These are phyloP conservation scores for Rhadinocentrus ornatus DNA, from an alignment of 2,797 vertebrate genomes.

Conservation along the genomic window DNA sequence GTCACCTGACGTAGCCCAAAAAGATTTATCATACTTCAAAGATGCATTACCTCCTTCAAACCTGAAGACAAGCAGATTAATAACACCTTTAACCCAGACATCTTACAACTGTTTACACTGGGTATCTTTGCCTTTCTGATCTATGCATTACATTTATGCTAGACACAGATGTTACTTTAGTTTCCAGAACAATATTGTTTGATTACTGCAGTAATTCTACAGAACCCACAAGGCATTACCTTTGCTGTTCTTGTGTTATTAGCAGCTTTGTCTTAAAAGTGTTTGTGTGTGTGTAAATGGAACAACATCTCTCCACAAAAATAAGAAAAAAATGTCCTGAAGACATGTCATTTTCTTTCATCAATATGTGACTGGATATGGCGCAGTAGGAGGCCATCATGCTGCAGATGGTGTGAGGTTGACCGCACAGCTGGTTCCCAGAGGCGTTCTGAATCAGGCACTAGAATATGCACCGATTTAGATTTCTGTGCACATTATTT, in stretches of 20 bases:
- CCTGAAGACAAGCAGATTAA: slow-evolving; percentile 57
- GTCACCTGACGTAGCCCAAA: slow-evolving; percentile 48
- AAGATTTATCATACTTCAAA: slow-evolving; percentile 69
- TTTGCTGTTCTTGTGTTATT: slow-evolving; percentile 14
- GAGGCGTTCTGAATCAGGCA: slow-evolving; percentile 50
- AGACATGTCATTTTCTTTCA: slow-evolving; percentile 7
- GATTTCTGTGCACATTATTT: slow-evolving; percentile 55
- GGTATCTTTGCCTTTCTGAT: slow-evolving; percentile 33
- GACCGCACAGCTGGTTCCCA: slow-evolving; percentile 58
- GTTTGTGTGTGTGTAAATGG: not conserved
- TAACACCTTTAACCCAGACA: slow-evolving; percentile 35
- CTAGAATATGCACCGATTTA: slow-evolving; percentile 23
- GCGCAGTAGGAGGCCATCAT: slow-evolving; percentile 27
- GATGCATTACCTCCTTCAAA: slow-evolving; percentile 52
- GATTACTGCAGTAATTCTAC: slow-evolving; percentile 17
- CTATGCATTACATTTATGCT: slow-evolving; percentile 15
- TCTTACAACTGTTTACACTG: slow-evolving; percentile 25
- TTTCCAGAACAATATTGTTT: slow-evolving; percentile 13
- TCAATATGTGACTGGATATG: slow-evolving; percentile 20
- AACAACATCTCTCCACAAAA: not conserved
- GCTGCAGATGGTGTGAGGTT: slow-evolving; percentile 51
- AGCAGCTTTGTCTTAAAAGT: slow-evolving; percentile 5
- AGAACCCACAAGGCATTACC: not conserved
- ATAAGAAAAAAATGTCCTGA: not conserved
- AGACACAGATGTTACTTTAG: slow-evolving; percentile 10